Evolutionary conservation across 2,888 invertebrate genomes (phyloP).

Genomic region (Mythimna albipuncta): DNA sequence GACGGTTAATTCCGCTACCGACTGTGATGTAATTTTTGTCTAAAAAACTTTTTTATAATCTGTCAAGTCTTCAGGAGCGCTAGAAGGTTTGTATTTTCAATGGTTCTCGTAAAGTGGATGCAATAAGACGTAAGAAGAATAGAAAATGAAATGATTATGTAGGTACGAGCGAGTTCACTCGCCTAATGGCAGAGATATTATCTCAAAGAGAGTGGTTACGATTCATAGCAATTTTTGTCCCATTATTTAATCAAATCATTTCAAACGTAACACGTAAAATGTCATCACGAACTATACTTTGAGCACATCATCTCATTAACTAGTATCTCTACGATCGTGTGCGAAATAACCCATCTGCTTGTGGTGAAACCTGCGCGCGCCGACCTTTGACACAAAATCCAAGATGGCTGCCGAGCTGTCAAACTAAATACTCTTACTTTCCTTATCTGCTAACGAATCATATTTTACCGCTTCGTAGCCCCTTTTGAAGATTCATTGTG

Average conservation of each 20-base stretch:
- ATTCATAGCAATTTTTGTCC: conserved; percentile 47
- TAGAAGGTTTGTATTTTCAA: background rate
- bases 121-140: conserved; percentile 2
- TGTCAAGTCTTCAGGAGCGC: background rate
- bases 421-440: conserved; percentile 86
- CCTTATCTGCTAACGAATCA: conserved; percentile 82
- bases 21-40: conserved; percentile 8
- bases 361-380: conserved; percentile 83
- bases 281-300: conserved; percentile 65
- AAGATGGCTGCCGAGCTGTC: conserved; percentile 85
- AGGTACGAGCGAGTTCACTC: conserved; percentile 14
- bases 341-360: conserved; percentile 81
- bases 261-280: conserved; percentile 57
- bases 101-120: background rate
- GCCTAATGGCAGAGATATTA: conserved; percentile 35
- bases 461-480: conserved; percentile 74
- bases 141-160: conserved; percentile 24
- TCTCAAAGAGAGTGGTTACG: conserved; percentile 33
- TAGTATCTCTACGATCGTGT: conserved; percentile 71
- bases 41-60: background rate
- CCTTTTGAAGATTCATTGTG: conserved; percentile 75
- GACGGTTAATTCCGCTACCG: conserved; percentile 7
- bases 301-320: conserved; percentile 74
- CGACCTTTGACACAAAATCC: conserved; percentile 85
- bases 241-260: conserved; percentile 54